Evolutionary conservation across 2,113 vertebrate species (phyloP).

Genomic region (Casuarius casuarius): DNA sequence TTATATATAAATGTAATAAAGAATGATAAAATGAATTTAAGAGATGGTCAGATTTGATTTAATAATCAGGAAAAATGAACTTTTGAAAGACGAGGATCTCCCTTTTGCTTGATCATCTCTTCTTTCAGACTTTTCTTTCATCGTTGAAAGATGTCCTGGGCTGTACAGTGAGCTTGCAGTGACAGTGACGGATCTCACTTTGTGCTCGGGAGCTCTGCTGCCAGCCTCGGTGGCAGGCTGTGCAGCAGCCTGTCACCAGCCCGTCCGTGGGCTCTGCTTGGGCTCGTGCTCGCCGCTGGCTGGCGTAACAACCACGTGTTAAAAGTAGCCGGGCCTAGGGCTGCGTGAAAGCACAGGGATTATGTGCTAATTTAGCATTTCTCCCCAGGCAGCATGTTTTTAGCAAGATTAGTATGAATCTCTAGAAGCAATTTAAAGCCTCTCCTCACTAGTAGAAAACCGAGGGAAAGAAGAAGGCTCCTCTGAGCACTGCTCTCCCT

Average conservation of each 20-base stretch:
- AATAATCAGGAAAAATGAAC: not conserved
- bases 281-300: not conserved
- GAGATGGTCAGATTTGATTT: constrained; percentile 15
- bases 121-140: not conserved
- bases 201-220: rapidly evolving
- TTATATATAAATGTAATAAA: constrained; percentile 26
- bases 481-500: not conserved
- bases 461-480: not conserved
- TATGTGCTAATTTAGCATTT: not conserved
- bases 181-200: not conserved
- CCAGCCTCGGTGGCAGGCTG: not conserved
- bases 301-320: rapidly evolving
- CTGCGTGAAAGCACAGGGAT: not conserved
- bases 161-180: not conserved
- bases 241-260: not conserved
- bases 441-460: not conserved
- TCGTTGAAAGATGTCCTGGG: not conserved
- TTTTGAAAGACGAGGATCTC: not conserved
- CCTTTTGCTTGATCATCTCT: not conserved
- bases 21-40: constrained; percentile 16
- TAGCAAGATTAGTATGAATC: not conserved
- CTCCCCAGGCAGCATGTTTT: not conserved
- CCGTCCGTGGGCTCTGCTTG: rapidly evolving
- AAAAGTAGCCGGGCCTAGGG: not conserved
- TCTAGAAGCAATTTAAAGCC: not conserved